These are phyloP conservation scores for Troilus luridus DNA, from an alignment of 2,888 invertebrate genomes.

Conservation along the genomic window DNA sequence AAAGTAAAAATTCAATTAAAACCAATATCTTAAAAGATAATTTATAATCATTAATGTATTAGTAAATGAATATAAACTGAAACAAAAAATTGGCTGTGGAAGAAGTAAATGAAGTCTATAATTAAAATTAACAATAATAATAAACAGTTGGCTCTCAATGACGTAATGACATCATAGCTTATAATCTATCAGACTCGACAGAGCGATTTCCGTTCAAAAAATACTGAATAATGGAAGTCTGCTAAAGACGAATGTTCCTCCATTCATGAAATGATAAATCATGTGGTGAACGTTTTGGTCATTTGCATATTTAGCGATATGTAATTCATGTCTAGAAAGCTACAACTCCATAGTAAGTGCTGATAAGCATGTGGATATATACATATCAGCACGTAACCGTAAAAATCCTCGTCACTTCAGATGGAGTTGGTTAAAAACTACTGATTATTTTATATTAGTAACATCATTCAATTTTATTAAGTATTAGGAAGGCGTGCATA, in stretches of 20 bases:
- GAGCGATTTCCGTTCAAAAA: neutral
- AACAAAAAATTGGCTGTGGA: neutral
- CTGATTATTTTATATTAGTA: too few relatives aligned
- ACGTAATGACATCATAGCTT: neutral
- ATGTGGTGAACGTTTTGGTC: neutral
- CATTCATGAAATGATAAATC: neutral
- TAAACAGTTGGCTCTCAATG: neutral
- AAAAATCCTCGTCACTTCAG: too few relatives aligned
- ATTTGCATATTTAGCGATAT: neutral
- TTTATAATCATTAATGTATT: too few relatives aligned
- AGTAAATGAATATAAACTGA: neutral
- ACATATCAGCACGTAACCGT: too few relatives aligned
- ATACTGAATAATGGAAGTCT: neutral
- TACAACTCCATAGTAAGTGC: neutral
- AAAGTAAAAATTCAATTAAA: neutral
- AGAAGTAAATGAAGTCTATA: too few relatives aligned
- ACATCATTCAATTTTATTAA: too few relatives aligned
- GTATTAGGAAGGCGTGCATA: too few relatives aligned
- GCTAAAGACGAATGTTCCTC: neutral
- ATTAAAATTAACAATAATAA: too few relatives aligned
- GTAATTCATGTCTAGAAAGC: neutral
- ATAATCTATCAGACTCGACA: neutral
- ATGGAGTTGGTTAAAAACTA: too few relatives aligned
- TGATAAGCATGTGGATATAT: neutral
- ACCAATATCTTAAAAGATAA: neutral